A percentile compares a stretch with the other conserved stretches of the same genome.
Evolutionary conservation across 1,140 invertebrate genomes (phyloP).

Genomic region (Magallana gigas): DNA sequence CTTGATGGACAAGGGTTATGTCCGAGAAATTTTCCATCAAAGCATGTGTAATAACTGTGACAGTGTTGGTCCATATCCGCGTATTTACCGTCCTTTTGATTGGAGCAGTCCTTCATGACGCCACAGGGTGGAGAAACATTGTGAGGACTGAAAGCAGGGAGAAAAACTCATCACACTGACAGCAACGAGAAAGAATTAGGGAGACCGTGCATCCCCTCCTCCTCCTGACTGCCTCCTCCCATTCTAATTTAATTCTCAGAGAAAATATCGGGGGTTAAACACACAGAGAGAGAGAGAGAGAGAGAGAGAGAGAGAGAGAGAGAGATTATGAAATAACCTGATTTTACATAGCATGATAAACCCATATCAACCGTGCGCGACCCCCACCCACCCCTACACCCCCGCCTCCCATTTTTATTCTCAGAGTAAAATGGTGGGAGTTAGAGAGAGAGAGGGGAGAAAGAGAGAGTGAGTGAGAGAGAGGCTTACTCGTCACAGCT

Average conservation of each 20-base stretch:
- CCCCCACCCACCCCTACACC: too few species aligned
- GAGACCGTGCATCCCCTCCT: too few species aligned
- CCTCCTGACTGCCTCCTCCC: too few species aligned
- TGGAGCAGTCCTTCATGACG: conserved; percentile 38
- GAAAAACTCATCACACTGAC: too few species aligned
- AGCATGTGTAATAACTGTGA: conserved; percentile 43
- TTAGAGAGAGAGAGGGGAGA: not conserved
- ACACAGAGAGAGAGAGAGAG: too few species aligned
- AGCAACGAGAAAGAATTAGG: too few species aligned
- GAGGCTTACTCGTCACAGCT: conserved; percentile 51
- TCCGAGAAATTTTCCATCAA: conserved; percentile 35
- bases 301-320: not conserved
- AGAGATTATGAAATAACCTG: not conserved
- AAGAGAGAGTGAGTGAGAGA: not conserved
- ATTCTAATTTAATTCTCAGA: too few species aligned
- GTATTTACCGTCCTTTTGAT: conserved; percentile 43
- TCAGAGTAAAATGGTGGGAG: too few species aligned
- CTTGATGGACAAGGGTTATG: conserved; percentile 32
- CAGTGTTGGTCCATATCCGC: conserved; percentile 40
- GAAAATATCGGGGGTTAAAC: too few species aligned
- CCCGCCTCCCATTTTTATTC: too few species aligned
- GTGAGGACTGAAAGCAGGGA: conserved; percentile 31
- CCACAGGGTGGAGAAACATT: conserved; percentile 46
- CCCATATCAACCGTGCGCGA: too few species aligned
- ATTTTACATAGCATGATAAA: conserved; percentile 38